Evolutionary conservation across 2,797 vertebrate species (phyloP).

Genomic region (Acanthopagrus latus): DNA sequence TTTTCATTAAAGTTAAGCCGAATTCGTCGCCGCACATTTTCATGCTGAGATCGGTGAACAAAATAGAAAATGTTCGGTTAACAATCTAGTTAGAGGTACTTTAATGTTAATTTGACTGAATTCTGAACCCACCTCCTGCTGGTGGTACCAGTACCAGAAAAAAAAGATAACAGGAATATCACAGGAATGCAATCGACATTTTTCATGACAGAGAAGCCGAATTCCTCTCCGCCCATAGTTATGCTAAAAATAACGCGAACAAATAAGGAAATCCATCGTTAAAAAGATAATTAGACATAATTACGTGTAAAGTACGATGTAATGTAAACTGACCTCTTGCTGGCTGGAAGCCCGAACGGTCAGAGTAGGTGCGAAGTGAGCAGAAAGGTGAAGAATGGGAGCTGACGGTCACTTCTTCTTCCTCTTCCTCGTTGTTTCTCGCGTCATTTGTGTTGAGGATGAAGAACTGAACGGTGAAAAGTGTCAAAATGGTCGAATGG

Average conservation of each 20-base stretch:
- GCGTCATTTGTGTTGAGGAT: constrained; percentile 24
- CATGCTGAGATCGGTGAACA: too few species aligned
- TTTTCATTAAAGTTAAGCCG: constrained; percentile 23
- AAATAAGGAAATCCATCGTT: fast-evolving
- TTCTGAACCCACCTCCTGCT: too few species aligned
- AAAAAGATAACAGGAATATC: background rate
- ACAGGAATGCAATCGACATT: fast-evolving
- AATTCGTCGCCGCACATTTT: background rate
- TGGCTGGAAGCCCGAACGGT: constrained; percentile 25
- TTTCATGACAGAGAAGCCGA: constrained; percentile 30
- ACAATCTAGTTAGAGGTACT: too few species aligned
- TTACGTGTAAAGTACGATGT: background rate
- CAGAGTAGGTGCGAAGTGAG: constrained; percentile 2
- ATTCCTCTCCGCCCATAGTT: background rate
- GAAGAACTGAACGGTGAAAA: fast-evolving
- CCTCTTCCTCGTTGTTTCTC: background rate
- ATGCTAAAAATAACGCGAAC: fast-evolving
- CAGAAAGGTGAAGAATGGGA: background rate
- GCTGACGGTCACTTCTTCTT: constrained; percentile 36
- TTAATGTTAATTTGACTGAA: too few species aligned
- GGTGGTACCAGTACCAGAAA: too few species aligned
- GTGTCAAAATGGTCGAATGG: fast-evolving
- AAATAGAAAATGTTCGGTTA: too few species aligned
- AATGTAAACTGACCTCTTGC: constrained; percentile 62
- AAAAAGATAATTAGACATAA: background rate